phyloP scores from a whole-genome alignment of 2,113 vertebrate genomes.

The Cisticola juncidis region DNA sequence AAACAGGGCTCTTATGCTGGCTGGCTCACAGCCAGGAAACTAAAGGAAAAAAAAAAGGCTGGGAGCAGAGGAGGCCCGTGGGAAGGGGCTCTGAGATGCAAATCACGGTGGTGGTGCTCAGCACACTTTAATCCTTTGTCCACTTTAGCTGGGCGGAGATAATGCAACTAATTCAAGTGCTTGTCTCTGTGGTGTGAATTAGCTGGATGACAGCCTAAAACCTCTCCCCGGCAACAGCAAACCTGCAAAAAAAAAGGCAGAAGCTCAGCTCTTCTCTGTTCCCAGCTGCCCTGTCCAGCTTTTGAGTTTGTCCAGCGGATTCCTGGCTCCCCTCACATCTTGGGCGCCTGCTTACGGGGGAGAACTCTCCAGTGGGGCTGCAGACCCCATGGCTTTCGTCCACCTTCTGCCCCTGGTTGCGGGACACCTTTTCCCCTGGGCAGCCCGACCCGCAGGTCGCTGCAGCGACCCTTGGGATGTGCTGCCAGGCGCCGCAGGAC shows the following conservation, averaged over 20 bases:
- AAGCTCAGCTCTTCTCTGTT: background rate
- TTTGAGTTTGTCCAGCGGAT: background rate
- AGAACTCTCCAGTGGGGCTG: background rate
- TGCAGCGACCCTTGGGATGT: background rate
- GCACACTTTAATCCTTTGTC: slow-evolving; percentile 58
- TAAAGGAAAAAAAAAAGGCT: background rate
- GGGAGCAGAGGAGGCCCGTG: background rate
- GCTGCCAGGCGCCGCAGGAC: background rate
- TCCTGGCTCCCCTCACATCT: background rate
- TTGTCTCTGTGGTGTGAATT: slow-evolving; percentile 37
- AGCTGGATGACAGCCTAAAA: slow-evolving; percentile 42
- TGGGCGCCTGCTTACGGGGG: accelerated
- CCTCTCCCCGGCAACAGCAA: slow-evolving; percentile 49
- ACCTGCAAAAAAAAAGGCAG: slow-evolving; percentile 28
- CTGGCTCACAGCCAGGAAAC: background rate
- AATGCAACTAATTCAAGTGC: slow-evolving; percentile 44
- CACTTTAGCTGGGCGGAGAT: slow-evolving; percentile 25
- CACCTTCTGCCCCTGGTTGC: background rate
- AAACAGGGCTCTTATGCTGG: background rate
- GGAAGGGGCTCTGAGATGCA: slow-evolving; percentile 54
- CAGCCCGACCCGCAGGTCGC: accelerated
- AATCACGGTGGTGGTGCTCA: slow-evolving; percentile 12
- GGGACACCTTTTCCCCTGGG: background rate
- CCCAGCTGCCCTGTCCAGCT: background rate
- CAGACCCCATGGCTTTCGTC: background rate